Base-by-base conservation (phyloP, 2,888 invertebrate species). In the Alviniconcha strummeri region DNA sequence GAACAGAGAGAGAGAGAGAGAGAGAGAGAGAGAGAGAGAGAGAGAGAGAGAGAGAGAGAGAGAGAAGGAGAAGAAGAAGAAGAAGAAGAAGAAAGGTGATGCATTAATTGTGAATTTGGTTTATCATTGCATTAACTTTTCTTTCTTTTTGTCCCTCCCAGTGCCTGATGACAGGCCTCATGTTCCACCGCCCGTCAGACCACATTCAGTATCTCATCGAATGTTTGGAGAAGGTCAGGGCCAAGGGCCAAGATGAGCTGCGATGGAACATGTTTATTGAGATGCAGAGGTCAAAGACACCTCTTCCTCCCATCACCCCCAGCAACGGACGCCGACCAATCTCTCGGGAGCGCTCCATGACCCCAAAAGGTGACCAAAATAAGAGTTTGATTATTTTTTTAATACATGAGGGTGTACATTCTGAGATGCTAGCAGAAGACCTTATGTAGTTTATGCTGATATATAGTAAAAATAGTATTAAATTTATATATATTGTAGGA, bases 101-200 rank as follows among this genome's bases (percentile, higher is more conserved):
- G 36, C 36, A 36, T 36, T 36, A 36, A 36, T 36, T 36, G 36
- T 36, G 36, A 36, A 36, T 36, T 3, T 36, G 36, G 36, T 36
- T 36, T 36, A 36, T 36, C 36, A 36, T 36, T 36, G 36, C 36
- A 36, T 36, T 36, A 36, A 36, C 36, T 36, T 36, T 36, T 36
- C 36, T 36, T 36, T 36, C 13, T 60, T 13, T 60, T 60, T 60
- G 8, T 60, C 60, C 11, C 3, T 86, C 89, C 87, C 90, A 94
- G 94, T 94, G 94, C 85, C 88, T 94, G 72, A 94, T 94, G 94
- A 95, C 94, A 64, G 94, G 94, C 5, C 87, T 94, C 84, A 94
- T 95, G 92, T 94, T 94, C 90, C 93, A 94, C 85, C 90, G 94
- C 76, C 94, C 94, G n/a, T 90, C 91, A 15, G 94, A 95, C 85